Conservation (phyloP, 2,113 vertebrate genomes). For the Pluvianellus socialis region DNA sequence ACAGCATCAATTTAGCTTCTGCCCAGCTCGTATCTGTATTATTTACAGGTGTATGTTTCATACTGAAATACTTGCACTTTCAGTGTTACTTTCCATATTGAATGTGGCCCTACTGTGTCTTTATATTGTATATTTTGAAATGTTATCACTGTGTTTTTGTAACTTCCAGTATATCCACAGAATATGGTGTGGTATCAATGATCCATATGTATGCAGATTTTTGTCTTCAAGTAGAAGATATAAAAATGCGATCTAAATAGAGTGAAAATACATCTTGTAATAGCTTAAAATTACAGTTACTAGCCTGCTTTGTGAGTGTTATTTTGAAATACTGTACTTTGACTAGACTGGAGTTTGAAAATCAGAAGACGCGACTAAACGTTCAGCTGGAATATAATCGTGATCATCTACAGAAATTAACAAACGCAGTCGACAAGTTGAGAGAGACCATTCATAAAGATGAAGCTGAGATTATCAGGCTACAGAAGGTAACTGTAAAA, state of each 20-base stretch:
- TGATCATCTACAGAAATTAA: slow-evolving; percentile 78
- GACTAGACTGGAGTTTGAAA: slow-evolving; percentile 90
- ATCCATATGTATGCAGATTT: neutral
- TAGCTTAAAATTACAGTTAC: neutral
- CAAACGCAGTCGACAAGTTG: slow-evolving; percentile 57
- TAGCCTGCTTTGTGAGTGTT: neutral
- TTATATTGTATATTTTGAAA: neutral
- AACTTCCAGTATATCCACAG: neutral
- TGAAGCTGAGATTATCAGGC: slow-evolving; percentile 55
- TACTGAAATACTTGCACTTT: neutral
- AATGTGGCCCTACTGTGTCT: neutral
- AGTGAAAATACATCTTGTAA: neutral
- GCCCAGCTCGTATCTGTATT: neutral
- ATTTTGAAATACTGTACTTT: slow-evolving; percentile 13
- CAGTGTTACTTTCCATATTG: neutral
- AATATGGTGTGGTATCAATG: neutral
- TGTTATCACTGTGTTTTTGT: neutral
- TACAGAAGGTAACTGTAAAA: slow-evolving; percentile 77
- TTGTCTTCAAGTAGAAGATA: neutral
- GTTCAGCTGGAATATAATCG: slow-evolving; percentile 85
- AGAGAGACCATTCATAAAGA: slow-evolving; percentile 75
- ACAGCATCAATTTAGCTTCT: neutral
- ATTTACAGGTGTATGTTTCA: neutral
- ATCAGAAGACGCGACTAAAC: slow-evolving; percentile 80
- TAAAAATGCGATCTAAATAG: neutral